Conservation (phyloP, 2,888 invertebrate species). For the Hemicrepidius hirtus region DNA sequence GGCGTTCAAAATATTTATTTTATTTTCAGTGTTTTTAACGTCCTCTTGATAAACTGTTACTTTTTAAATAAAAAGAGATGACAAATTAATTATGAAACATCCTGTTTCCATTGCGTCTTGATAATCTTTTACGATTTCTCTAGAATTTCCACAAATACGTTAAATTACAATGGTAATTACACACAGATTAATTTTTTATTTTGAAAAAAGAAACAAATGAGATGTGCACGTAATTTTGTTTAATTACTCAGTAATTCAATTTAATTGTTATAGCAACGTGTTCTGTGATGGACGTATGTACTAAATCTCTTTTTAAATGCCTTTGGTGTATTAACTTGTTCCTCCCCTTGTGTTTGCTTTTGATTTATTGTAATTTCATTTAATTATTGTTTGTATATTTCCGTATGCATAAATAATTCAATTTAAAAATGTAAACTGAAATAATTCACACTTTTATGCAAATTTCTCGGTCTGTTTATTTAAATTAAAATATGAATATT, state of each 20-base stretch:
- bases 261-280: slow-evolving; percentile 42
- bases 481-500: slow-evolving; percentile 22
- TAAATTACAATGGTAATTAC: slow-evolving; percentile 28
- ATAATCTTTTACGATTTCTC: slow-evolving; percentile 17
- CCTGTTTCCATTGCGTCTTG: slow-evolving; percentile 1
- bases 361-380: background rate
- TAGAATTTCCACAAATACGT: slow-evolving; percentile 20
- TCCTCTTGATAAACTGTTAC: background rate
- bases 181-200: slow-evolving; percentile 26
- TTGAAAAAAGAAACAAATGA: slow-evolving; percentile 28
- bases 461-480: slow-evolving; percentile 9
- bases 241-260: slow-evolving; percentile 40
- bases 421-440: slow-evolving; percentile 20
- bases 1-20: slow-evolving; percentile 5
- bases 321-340: slow-evolving; percentile 3
- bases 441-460: slow-evolving; percentile 21
- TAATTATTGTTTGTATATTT: slow-evolving; percentile 23
- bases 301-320: slow-evolving; percentile 46
- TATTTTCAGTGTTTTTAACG: background rate
- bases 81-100: slow-evolving; percentile 8
- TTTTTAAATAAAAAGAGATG: background rate
- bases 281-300: slow-evolving; percentile 38
- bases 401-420: slow-evolving; percentile 7
- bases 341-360: slow-evolving; percentile 3
- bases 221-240: slow-evolving; percentile 35